phyloP scores from a whole-genome alignment of 2,113 vertebrate genomes.

The Pachypanchax playfairii region DNA sequence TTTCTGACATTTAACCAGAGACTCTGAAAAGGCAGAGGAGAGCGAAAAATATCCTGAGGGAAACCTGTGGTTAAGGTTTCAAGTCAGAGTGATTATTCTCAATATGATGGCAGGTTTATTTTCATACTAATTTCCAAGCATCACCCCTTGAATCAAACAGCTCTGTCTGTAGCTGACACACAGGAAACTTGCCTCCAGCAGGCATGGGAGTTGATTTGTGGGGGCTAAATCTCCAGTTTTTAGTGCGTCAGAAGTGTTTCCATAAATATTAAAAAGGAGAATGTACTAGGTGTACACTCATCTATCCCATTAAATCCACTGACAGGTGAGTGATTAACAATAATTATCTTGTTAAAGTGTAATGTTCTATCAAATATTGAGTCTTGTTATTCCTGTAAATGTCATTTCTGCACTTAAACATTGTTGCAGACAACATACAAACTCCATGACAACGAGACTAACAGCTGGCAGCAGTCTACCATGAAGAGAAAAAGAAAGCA shows the following conservation, averaged over 20 bases:
- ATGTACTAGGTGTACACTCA: conserved; percentile 1
- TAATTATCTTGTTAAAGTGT: conserved; percentile 1
- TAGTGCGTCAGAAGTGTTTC: conserved; percentile 1
- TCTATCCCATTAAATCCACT: not conserved
- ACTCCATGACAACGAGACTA: not conserved
- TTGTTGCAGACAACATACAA: not conserved
- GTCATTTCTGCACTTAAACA: not conserved
- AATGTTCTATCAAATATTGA: not conserved
- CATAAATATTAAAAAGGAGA: not conserved
- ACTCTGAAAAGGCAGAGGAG: conserved; percentile 17
- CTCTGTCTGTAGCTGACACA: conserved; percentile 20
- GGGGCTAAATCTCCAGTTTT: conserved; percentile 19
- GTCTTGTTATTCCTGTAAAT: not conserved
- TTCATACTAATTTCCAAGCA: conserved; percentile 53
- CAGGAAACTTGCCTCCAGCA: conserved; percentile 18
- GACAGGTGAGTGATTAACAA: conserved; percentile 5
- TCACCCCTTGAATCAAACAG: conserved; percentile 45
- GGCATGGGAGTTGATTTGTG: conserved; percentile 29
- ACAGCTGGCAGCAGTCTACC: not conserved
- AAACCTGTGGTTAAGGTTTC: conserved; percentile 43
- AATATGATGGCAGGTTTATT: conserved; percentile 58
- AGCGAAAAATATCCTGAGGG: conserved; percentile 34
- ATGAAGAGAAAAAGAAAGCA: not conserved
- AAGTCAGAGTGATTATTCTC: conserved; percentile 46
- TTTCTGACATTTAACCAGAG: conserved; percentile 65